Base-by-base conservation (phyloP, 2,888 invertebrate species). In the Beris morrisii region DNA sequence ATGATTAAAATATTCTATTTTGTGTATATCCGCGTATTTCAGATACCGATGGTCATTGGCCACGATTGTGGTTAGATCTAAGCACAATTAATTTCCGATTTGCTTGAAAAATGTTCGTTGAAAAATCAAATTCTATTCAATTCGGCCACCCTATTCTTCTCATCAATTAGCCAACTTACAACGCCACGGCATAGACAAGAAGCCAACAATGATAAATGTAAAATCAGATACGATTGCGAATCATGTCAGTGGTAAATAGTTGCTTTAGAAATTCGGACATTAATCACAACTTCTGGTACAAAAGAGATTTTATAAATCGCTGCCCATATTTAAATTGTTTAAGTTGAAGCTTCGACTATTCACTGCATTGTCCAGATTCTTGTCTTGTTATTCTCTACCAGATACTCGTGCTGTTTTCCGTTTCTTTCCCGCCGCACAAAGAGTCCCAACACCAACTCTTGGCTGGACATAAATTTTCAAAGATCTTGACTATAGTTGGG, bases 271-370 rank as follows among this genome's bases (percentile, higher is more conserved):
- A 66, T 61, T 66, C 22, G 56, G 56, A 55, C 58, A 66, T 66
- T 66, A 66, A 66, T 66, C 66, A 66, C 28, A 13, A 54, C 12
- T 53, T 59, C 45, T 45, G 43, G 30, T 32, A 66, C 61, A 66
- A 66, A 66, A 61, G 66, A 66, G 46, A 22, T 61, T 61, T 66
- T 66, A 61, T 61, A 66, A 66, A 66, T 65, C 55, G 66, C 46
- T 55, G 55, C 43, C 48, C 66, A 66, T 66, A 66, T 66, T 66
- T 66, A 66, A 66, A 56, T 61, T 56, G 61, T 66, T 55, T 54
- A 48, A 61, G 61, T 61, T 61, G 61, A 61, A 61, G 43, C 61
- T 50, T 61, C 61, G 61, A 61, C 61, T 38, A 61, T 52, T 61
- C 61, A 61, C 44, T 7, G 61, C 43, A 61, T 61, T 61, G 61